Evolutionary conservation across 2,888 invertebrate species (phyloP).

Genomic region (Serrognathus titanus): DNA sequence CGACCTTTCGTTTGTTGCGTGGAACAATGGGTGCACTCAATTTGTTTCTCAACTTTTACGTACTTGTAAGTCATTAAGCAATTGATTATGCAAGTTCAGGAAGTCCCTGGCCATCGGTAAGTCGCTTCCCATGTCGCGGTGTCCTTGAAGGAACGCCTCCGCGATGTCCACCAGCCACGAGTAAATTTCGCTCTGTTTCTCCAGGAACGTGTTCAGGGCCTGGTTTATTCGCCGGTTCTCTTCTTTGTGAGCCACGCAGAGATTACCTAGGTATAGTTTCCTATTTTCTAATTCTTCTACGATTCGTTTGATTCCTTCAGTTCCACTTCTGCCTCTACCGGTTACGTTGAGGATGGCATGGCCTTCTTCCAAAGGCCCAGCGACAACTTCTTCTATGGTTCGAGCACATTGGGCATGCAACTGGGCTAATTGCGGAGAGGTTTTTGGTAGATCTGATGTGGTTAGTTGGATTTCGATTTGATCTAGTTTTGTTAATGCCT

Average conservation of each 20-base stretch:
- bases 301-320: constrained; percentile 62
- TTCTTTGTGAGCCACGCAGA: constrained; percentile 65
- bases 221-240: constrained; percentile 67
- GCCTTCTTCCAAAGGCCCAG: constrained; percentile 67
- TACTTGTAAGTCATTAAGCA: constrained; percentile 71
- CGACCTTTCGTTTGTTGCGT: not conserved
- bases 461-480: constrained; percentile 71
- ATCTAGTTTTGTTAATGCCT: constrained; percentile 70
- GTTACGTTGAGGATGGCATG: constrained; percentile 68
- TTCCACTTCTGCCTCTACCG: constrained; percentile 60
- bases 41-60: constrained; percentile 20
- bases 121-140: constrained; percentile 71
- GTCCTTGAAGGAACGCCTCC: constrained; percentile 68
- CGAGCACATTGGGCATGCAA: constrained; percentile 64
- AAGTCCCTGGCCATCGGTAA: constrained; percentile 67
- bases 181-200: constrained; percentile 65
- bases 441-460: constrained; percentile 60
- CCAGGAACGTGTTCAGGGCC: constrained; percentile 64
- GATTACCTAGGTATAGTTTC: constrained; percentile 61
- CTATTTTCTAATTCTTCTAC: constrained; percentile 73
- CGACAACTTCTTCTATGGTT: constrained; percentile 64
- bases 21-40: too few species aligned
- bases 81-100: constrained; percentile 66
- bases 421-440: constrained; percentile 64
- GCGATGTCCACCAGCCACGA: constrained; percentile 73